Percentiles rank a stretch among this genome's conserved stretches.
Conservation (phyloP, 2,113 vertebrate genomes). For the Thalassoma bifasciatum region DNA sequence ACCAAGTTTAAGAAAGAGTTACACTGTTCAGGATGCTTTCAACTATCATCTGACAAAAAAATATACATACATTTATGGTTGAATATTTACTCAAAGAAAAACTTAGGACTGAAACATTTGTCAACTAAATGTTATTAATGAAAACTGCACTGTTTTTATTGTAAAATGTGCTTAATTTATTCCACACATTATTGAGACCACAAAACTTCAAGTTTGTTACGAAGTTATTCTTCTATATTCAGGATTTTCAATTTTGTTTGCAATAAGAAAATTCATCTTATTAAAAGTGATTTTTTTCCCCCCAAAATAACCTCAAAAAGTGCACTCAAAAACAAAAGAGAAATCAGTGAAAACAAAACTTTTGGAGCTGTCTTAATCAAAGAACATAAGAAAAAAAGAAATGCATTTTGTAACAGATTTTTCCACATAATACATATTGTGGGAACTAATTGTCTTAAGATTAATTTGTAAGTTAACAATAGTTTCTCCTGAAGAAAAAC, state of each 20-base stretch:
- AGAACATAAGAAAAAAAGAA: background rate
- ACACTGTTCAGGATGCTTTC: too few relatives aligned
- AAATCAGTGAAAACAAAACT: background rate
- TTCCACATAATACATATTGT: too few relatives aligned
- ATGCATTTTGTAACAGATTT: background rate
- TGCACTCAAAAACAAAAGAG: background rate
- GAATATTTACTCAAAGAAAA: background rate
- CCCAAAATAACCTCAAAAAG: too few relatives aligned
- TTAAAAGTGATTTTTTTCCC: too few relatives aligned
- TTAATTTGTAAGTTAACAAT: too few relatives aligned
- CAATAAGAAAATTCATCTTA: too few relatives aligned
- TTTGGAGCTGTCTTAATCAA: background rate
- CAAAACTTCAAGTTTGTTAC: background rate
- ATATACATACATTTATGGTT: background rate
- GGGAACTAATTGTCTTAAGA: too few relatives aligned
- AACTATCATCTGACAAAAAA: background rate
- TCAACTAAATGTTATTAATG: background rate
- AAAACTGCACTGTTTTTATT: constrained; percentile 16
- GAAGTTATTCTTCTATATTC: background rate
- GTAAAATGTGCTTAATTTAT: constrained; percentile 5
- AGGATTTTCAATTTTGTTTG: too few relatives aligned
- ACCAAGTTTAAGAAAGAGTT: background rate
- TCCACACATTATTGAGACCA: background rate
- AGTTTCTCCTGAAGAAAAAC: too few relatives aligned
- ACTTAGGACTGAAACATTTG: background rate